Conservation (phyloP, 2,797 vertebrate genomes). For the Myotis pilosus region DNA sequence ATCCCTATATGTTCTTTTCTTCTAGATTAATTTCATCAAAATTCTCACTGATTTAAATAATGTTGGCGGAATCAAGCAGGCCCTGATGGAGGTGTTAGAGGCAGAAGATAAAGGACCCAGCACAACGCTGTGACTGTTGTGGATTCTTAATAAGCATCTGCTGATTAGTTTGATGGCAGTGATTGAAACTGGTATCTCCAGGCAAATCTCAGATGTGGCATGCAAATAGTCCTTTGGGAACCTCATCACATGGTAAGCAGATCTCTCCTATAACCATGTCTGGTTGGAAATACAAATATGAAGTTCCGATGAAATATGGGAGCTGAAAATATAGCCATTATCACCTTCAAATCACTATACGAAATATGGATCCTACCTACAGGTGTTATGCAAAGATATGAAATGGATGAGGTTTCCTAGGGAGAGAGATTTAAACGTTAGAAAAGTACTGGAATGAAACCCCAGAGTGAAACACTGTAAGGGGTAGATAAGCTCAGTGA, state of each 20-base stretch:
- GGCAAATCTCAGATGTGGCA: neutral
- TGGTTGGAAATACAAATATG: neutral
- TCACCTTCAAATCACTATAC: neutral
- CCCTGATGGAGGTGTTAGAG: neutral
- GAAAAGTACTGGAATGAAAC: neutral
- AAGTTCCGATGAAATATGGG: neutral
- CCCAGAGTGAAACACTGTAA: neutral
- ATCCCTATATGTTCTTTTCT: neutral
- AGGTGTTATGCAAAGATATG: neutral
- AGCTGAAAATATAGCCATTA: neutral
- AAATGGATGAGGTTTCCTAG: neutral
- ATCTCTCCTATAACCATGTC: neutral
- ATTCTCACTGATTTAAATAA: conserved; percentile 18
- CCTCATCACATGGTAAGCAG: neutral
- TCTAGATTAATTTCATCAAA: conserved; percentile 20
- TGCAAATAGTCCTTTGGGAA: neutral
- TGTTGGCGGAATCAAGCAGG: neutral
- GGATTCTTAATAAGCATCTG: neutral
- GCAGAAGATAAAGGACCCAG: neutral
- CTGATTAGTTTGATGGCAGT: neutral
- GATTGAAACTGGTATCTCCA: neutral
- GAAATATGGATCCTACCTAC: neutral
- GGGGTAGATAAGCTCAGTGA: neutral
- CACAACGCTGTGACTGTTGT: neutral
- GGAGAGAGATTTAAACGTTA: neutral